Conservation (phyloP, 1,140 invertebrate genomes). For the Battus philenor region DNA sequence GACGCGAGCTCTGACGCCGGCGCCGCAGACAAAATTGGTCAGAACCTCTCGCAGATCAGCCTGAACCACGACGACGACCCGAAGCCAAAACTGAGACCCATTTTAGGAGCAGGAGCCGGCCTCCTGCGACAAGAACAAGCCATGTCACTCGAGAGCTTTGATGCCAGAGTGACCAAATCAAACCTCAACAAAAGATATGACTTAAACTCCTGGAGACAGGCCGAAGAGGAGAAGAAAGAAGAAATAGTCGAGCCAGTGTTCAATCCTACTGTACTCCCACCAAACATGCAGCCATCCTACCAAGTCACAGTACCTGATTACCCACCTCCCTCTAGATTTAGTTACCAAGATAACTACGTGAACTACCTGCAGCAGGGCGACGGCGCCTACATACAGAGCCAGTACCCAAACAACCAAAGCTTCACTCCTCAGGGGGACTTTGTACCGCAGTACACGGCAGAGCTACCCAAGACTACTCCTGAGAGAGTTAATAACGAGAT, state of each 20-base stretch:
- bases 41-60: conserved; percentile 49
- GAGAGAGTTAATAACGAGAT: conserved; percentile 55
- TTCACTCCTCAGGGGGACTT: conserved; percentile 39
- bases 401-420: conserved; percentile 30
- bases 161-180: conserved; percentile 48
- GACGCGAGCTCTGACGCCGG: conserved; percentile 23
- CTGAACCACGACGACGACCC: conserved; percentile 49
- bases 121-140: conserved; percentile 51
- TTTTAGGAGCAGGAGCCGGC: conserved; percentile 60
- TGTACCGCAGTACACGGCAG: conserved; percentile 25
- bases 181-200: conserved; percentile 56
- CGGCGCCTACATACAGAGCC: conserved; percentile 56
- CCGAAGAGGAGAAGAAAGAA: conserved; percentile 47
- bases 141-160: conserved; percentile 45
- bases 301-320: conserved; percentile 42
- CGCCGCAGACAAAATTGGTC: conserved; percentile 33
- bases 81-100: conserved; percentile 61
- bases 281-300: conserved; percentile 29
- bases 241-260: conserved; percentile 38
- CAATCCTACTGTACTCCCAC: conserved; percentile 47
- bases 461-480: conserved; percentile 24
- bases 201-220: conserved; percentile 59
- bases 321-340: conserved; percentile 32
- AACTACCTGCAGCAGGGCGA: conserved; percentile 65
- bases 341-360: conserved; percentile 43